Base-by-base conservation (phyloP, 2,113 vertebrate species). In the Nymphicus hollandicus region DNA sequence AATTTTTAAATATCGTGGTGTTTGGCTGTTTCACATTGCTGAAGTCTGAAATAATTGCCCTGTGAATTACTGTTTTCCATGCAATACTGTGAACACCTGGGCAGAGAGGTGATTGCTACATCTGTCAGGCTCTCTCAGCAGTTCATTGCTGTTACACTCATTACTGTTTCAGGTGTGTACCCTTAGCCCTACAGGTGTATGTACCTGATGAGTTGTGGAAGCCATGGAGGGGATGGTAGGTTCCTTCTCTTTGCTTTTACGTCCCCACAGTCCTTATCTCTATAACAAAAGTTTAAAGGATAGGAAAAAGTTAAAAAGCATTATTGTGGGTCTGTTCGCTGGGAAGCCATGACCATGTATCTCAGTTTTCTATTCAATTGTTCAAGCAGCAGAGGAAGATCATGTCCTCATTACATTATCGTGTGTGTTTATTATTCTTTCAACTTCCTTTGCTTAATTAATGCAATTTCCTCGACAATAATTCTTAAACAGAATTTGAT, bases 211-310 rank as follows among this genome's bases (percentile, higher is more conserved):
- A 25, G 46, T 11, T 44, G 35, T 44, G 50, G 41, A 35, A 80
- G 35, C 50, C 1, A 0, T 7, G 41, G 20, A 13, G 22, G 23
- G 5, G 8, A 1, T 10, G 24, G 25, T 14, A 18, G 29, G 17
- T 55, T 83, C 61, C 66, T 64, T 43, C 76, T 60, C 49, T 35
- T 80, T 65, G 55, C 60, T 64, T 24, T 29, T 7, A 2, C 19
- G 88, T 55, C 12, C 28, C 41, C 17, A 29, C 0, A 2, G 50
- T 56, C 18, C 17, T 72, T 49, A 35, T 53, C 33, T 73, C 65
- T 41, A 44, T 37, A 52, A 27, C 35, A 31, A 18, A 70, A 55
- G 15, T 18, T 19, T 5, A 24, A 61, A 68, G 4, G 4, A 3
- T 37, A 39, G 37, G 61, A 56, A 71, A 35, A 66, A 68, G 5